Base-by-base conservation (phyloP, 2,797 vertebrate species). In the Sebastiscus tertius region DNA sequence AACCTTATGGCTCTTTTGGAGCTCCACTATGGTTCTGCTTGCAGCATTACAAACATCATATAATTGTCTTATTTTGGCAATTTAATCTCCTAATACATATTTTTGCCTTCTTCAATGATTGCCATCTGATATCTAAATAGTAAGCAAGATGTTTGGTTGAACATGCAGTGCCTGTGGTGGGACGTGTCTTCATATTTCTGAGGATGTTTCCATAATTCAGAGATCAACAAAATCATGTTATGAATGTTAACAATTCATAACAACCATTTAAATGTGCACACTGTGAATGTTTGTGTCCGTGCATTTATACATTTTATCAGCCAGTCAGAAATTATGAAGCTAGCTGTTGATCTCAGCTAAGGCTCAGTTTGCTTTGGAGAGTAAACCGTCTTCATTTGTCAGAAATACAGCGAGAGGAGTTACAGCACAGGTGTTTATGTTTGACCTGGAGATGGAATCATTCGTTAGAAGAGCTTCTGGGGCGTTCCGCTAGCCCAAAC, bases 21-120 rank as follows among this genome's bases (percentile, higher is more conserved):
- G 90, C 85, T 34, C 27, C 72, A 62, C 75, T 74, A 49, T 60
- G 89, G 82, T 89, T 86, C 84, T 63, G 77, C 88, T 80, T 79
- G 75, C 84, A 84, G 82, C 88, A 29, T 87, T 74, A 78, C 83
- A 77, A 90, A 90, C 91, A 59, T 85, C 67, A 83, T 89, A 74
- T 64, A 60, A 79, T 82, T 75, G 79, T 88, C 82, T 83, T 71
- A 54, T 75, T 95, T 94, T 74, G 87, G 77, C 83, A 79, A 72
- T 91, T 83, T 73, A 76, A 74, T 80, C 62, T 78, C 78, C 82
- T 70, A 58, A 68, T 83, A 81, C 64, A 59, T 75, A 79, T 81
- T 36, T 82, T 88, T 88, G 79, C 79, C 81, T 91, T 88, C 82
- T 72, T 86, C 66, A 68, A 33, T 67, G 80, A 83, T 72, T 78